Base-by-base conservation (phyloP, 2,113 vertebrate genomes). In the Henicopernis longicauda region DNA sequence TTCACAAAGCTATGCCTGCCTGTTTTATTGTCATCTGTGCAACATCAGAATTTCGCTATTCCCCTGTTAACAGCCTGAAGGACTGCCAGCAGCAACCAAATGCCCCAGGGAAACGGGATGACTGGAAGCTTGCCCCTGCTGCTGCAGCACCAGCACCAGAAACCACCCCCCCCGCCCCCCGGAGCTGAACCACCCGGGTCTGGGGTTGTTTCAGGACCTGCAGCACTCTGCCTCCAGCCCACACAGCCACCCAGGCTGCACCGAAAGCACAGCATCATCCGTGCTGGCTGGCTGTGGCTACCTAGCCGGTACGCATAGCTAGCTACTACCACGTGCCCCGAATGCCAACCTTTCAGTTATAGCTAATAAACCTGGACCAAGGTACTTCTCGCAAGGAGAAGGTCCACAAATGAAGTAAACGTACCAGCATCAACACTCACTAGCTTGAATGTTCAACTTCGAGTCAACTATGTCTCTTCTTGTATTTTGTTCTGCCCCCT, bases 231-330 rank as follows among this genome's bases (percentile, higher is more conserved):
- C 65, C 59, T 59, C 20, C 80, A 83, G 47, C 63, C 44, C 44
- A 23, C 38, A 1, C 12, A 16, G 50, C 16, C 22, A 4, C 7
- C 65, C 45, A 3, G 27, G 38, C 78, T 34, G 70, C 50, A 42
- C 2, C 0, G 3, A 59, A 10, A 71, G 70, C 57, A 27, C 76
- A 16, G 61, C 29, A 13, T 11, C 11, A 57, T 3, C 54, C 40
- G 3, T 25, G 61, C 23, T 0, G 0, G 10, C 2, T 8, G 14
- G 0, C 42, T 23, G 40, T 1, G 49, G 6, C 62, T 45, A 9
- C 31, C 8, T 1, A 12, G 58, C 0, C 8, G 62, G 10, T 0
- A 26, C 0, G 2, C 19, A 2, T 1, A 23, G 36, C 32, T 10
- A n/a, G 55, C 5, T 9, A 12, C 8, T 38, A 7, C 2, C 16